These are phyloP conservation scores for Alectoris magna DNA, from an alignment of 2,797 vertebrate species.

Conservation along the genomic window DNA sequence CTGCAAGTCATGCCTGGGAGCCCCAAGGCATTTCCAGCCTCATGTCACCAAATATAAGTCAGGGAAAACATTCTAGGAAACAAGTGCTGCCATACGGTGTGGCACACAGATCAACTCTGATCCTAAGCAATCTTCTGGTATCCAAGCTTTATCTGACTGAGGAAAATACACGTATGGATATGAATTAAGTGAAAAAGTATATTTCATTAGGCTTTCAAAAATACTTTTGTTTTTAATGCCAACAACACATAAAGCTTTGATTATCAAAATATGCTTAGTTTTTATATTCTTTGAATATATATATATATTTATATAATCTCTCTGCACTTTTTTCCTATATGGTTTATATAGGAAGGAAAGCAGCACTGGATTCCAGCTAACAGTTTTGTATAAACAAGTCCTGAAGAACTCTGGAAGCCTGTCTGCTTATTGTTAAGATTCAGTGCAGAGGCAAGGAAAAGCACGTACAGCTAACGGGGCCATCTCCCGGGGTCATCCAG, in stretches of 20 bases:
- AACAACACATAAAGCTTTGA: neutral
- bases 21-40: neutral
- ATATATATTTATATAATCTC: neutral
- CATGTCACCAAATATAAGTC: rapidly evolving
- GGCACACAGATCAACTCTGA: neutral
- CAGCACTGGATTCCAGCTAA: neutral
- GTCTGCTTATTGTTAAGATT: constrained; percentile 62
- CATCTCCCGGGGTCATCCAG: constrained; percentile 70
- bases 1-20: neutral
- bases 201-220: neutral
- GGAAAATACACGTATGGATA: neutral
- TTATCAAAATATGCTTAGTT: neutral
- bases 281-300: neutral
- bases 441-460: constrained; percentile 38
- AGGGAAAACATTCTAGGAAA: neutral
- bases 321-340: neutral
- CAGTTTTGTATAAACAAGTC: constrained; percentile 45
- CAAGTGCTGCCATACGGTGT: neutral
- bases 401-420: constrained; percentile 41
- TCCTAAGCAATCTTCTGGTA: neutral
- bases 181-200: neutral
- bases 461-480: constrained; percentile 59
- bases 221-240: neutral
- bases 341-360: neutral
- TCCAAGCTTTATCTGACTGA: neutral